These are phyloP conservation scores for Drosophila lutescens DNA, from an alignment of 2,888 invertebrate species.

Conservation along the genomic window DNA sequence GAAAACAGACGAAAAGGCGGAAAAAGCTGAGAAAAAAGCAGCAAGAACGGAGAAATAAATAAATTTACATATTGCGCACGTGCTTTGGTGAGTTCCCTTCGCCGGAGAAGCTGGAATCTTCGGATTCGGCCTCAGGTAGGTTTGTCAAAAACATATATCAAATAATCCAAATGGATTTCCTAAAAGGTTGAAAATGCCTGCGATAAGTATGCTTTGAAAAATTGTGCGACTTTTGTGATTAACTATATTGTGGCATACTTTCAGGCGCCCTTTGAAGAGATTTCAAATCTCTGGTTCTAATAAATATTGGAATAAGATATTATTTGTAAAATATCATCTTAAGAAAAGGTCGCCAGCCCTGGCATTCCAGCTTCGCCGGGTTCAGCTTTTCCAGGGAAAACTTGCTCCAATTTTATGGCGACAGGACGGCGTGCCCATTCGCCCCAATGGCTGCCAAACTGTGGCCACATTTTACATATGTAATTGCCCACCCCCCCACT, in stretches of 20 bases:
- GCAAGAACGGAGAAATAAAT: constrained; percentile 35
- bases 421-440: constrained; percentile 52
- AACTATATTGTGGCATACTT: background rate
- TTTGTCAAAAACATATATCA: constrained; percentile 2
- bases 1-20: constrained; percentile 9
- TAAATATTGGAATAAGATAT: too few species aligned
- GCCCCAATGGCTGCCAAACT: constrained; percentile 40
- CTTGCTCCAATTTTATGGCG: constrained; percentile 41
- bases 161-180: constrained; percentile 4
- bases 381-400: constrained; percentile 13
- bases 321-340: too few species aligned
- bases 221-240: background rate
- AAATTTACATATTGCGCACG: constrained; percentile 76
- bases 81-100: constrained; percentile 51
- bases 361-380: background rate
- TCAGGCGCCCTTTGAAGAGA: background rate
- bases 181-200: background rate
- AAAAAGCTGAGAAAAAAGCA: constrained; percentile 15
- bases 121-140: constrained; percentile 5
- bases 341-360: constrained; percentile 6
- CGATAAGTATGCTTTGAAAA: background rate
- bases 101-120: too few species aligned
- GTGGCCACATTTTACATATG: constrained; percentile 49
- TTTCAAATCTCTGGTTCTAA: background rate
- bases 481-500: constrained; percentile 30